phyloP scores from a whole-genome alignment of 2,113 vertebrate genomes.

The Myotis davidii region DNA sequence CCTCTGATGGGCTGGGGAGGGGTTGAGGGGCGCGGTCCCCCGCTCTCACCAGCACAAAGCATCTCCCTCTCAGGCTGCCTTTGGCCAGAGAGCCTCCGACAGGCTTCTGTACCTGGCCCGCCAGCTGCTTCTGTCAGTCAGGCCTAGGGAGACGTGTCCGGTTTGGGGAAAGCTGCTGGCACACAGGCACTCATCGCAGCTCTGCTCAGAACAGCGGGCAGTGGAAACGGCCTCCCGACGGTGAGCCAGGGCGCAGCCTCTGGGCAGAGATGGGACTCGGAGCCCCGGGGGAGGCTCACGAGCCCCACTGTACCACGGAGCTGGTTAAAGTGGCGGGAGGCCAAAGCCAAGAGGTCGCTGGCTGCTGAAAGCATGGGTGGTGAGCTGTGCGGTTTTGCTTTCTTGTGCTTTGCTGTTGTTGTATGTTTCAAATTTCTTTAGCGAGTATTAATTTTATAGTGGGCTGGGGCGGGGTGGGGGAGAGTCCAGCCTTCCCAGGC shows the following conservation, averaged over 20 bases:
- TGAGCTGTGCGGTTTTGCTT: not conserved
- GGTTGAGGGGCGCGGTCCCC: rapidly evolving
- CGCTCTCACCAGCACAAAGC: not conserved
- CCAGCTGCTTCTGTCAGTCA: not conserved
- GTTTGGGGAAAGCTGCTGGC: not conserved
- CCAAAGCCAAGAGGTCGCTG: not conserved
- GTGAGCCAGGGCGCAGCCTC: not conserved
- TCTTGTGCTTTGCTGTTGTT: not conserved
- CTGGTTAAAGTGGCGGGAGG: not conserved
- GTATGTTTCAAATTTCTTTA: not conserved
- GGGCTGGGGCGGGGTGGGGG: too few species aligned
- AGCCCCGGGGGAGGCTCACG: rapidly evolving
- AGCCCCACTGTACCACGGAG: rapidly evolving
- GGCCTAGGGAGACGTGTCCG: not conserved
- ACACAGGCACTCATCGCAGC: not conserved
- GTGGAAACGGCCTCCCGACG: not conserved
- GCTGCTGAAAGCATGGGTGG: not conserved
- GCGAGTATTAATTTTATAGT: not conserved
- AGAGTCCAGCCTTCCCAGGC: not conserved
- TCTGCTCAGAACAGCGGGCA: not conserved
- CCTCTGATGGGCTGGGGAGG: not conserved
- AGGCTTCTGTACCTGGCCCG: not conserved
- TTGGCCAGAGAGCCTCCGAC: not conserved
- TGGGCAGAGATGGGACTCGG: not conserved
- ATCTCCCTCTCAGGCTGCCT: not conserved